These are phyloP conservation scores for Epinotia bilunana DNA, from an alignment of 2,888 invertebrate species.

Conservation along the genomic window DNA sequence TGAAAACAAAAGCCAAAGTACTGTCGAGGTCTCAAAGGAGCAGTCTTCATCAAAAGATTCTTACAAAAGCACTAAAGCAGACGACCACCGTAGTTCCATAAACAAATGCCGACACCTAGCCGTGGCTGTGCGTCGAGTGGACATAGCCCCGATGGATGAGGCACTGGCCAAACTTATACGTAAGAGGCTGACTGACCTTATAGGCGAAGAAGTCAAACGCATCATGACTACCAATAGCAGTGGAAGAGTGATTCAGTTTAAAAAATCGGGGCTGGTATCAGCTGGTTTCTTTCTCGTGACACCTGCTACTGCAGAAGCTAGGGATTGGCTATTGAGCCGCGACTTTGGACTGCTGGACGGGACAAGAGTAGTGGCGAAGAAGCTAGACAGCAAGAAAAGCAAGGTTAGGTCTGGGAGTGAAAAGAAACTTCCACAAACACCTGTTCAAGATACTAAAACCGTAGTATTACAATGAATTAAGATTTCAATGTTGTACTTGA, in stretches of 20 bases:
- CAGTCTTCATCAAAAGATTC: neutral
- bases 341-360: conserved; percentile 12
- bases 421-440: neutral
- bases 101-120: conserved; percentile 4
- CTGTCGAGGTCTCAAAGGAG: neutral
- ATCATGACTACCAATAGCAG: neutral
- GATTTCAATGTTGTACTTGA: neutral
- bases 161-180: conserved; percentile 8
- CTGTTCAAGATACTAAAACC: neutral
- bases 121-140: neutral
- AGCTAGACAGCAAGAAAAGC: neutral
- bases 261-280: conserved; percentile 2
- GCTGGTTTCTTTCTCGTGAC: conserved; percentile 10
- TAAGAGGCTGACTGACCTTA: conserved; percentile 8
- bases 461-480: conserved; percentile 9
- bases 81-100: neutral
- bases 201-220: conserved; percentile 3
- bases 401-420: neutral
- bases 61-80: neutral
- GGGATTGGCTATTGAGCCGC: conserved; percentile 10
- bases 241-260: neutral
- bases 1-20: neutral
- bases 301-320: conserved; percentile 9
- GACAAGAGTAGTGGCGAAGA: neutral
- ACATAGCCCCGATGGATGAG: neutral